Evolutionary conservation across 2,888 invertebrate species (phyloP).

Genomic region (Apotomis betuletana): DNA sequence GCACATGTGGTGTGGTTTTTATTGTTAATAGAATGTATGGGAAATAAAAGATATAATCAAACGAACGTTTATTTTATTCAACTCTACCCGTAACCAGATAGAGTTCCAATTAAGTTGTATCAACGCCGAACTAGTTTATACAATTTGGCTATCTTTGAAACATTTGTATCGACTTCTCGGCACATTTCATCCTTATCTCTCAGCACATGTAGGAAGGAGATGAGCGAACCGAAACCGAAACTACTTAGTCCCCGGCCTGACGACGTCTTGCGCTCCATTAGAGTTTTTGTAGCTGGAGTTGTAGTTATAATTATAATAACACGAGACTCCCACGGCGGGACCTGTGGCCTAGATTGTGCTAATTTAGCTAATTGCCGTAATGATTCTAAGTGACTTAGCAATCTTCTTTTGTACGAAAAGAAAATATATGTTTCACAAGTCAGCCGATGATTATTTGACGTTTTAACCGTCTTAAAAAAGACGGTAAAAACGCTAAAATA

Average conservation of each 20-base stretch:
- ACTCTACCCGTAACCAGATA: background rate
- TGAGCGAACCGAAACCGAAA: background rate
- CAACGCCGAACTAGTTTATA: background rate
- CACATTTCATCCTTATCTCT: background rate
- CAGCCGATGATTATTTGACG: no score
- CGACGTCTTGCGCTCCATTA: conserved; percentile 27
- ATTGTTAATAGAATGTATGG: conserved; percentile 20
- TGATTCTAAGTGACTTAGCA: conserved; percentile 16
- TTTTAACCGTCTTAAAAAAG: no score
- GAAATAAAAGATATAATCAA: conserved; percentile 14
- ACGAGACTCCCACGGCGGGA: conserved; percentile 23
- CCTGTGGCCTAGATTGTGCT: conserved; percentile 19
- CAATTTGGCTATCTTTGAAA: conserved; percentile 3
- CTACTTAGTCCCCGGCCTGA: conserved; percentile 27
- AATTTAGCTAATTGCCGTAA: conserved; percentile 18
- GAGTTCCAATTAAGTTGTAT: background rate
- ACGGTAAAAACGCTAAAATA: no score
- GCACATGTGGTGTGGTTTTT: conserved; percentile 23
- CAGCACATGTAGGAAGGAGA: conserved; percentile 1
- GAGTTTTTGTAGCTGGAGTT: conserved; percentile 9
- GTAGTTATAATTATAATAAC: background rate
- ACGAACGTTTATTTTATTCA: background rate
- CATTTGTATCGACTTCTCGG: conserved; percentile 17
- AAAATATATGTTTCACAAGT: background rate
- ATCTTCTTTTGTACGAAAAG: background rate